Evolutionary conservation across 1,140 invertebrate genomes (phyloP), one percentile per base, ranked within the genome.

Genomic region (Sycophila sp.): DNA sequence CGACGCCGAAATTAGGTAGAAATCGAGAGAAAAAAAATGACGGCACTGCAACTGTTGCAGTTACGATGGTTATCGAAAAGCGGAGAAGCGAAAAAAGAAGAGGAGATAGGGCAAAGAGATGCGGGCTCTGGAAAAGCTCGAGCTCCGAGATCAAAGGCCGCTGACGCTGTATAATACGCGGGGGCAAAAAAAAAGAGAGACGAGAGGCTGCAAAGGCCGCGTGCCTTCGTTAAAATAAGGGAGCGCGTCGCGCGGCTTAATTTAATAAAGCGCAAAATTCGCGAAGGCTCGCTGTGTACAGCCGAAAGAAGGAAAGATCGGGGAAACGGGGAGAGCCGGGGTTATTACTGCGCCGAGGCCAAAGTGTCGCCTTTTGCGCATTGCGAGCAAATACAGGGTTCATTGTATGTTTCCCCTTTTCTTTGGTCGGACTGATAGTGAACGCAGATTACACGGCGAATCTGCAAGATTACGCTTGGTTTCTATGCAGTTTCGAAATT

Each of bases 181-280:
- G 64, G 69, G 60, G 45, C 34, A 71, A 19, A 32, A 62, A 49
- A 30, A 36, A 49, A 49, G 42, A 6, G 19, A 17, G 10, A 42
- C 19, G 19, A 42, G 8, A 42, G 13, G 17, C n/a, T n/a, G n/a
- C 19, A 47, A 22, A 6, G 24, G 19, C 19, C 19, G 6, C 15
- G 17, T 15, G 64, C 26, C 10, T 49, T 28, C 36, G 26, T 45
- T 32, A 56, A 58, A 45, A 51, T 30, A 64, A 51, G 51, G 34
- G n/a, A 66, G 19, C 32, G 2, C 22, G 63, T 49, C 65, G 30
- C 28, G 55, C 58, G 59, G 49, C 49, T 64, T 70, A 71, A 71
- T 71, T 64, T 71, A 71, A 71, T 71, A 65, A 71, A 71, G 59
- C 68, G 59, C 58, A 19, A 56, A 62, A 63, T 22, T 60, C 40